Evolutionary conservation across 2,113 vertebrate genomes (phyloP).

Genomic region (Prolemur simus): DNA sequence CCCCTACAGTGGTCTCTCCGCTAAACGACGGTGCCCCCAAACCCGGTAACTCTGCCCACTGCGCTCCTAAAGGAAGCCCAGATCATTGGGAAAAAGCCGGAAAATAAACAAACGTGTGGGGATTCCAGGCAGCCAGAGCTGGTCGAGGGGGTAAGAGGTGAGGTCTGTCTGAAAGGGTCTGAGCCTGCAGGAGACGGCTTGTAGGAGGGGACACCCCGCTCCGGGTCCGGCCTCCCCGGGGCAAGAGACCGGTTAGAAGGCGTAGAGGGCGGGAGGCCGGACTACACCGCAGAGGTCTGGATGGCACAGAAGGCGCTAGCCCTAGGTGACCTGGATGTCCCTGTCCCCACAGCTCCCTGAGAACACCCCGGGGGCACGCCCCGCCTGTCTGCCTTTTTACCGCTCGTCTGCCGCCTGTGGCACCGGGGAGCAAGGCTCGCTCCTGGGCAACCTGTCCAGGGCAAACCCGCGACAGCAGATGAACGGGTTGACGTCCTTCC

Average conservation of each 20-base stretch:
- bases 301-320: not conserved
- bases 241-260: not conserved
- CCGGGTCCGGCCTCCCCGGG: not conserved
- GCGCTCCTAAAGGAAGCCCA: not conserved
- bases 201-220: no score
- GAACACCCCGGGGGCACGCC: conserved; percentile 60
- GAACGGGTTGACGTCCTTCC: conserved; percentile 92
- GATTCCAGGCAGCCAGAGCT: not conserved
- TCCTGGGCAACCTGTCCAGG: conserved; percentile 72
- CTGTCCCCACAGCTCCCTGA: conserved; percentile 82
- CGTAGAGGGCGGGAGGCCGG: not conserved
- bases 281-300: not conserved
- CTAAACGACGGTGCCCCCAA: not conserved
- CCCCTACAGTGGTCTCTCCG: not conserved
- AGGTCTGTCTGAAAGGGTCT: not conserved
- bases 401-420: conserved; percentile 90
- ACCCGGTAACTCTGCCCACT: not conserved
- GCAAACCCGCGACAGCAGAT: conserved; percentile 89
- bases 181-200: not conserved
- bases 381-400: conserved; percentile 90
- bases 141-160: no score
- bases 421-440: conserved; percentile 44
- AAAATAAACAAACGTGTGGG: not conserved
- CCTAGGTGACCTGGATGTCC: not conserved
- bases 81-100: not conserved